Evolutionary conservation across 2,797 vertebrate genomes (phyloP), one percentile per base, ranked within the genome.

Genomic region (Glossophaga mutica): DNA sequence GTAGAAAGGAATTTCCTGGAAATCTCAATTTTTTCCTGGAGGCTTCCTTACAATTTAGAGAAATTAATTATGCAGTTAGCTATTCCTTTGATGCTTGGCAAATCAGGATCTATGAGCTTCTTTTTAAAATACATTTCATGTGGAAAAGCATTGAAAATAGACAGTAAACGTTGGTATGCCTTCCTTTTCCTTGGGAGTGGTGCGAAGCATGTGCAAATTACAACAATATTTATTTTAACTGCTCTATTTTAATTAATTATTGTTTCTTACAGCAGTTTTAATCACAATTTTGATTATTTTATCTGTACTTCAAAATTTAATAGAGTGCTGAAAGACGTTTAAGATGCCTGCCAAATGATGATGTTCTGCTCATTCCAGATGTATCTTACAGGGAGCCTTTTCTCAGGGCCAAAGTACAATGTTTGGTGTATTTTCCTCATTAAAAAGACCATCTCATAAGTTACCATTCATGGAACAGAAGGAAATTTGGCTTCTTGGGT

Each of bases 401-500:
- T 57, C 46, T 79, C 37, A 62, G 19, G 3, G 26, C 68, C 48
- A 18, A 21, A 34, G 34, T 81, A 24, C 37, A 52, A 78, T 24
- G 14, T 84, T 94, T 39, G 37, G 46, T 62, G 1, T 44, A 62
- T 76, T 55, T 82, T 74, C n/a, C 48, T 44, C 67, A 83, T 87
- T 96, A 82, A 70, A 74, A 70, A 55, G 5, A 26, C 44, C 52
- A 14, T 87, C n/a, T 95, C 21, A 34, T 48, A 94, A 79, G 22
- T 84, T 14, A 94, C 50, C 87, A 65, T 87, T 44, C 50, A 24
- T 90, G 77, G 67, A 92, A 95, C 76, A 14, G 62, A 73, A 87
- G 37, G 68, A 79, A 90, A 78, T 95, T 91, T 91, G 73, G 57
- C 70, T 70, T 89, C 18, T 65, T 46, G 65, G 1, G 9, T 73